phyloP scores from a whole-genome alignment of 2,113 vertebrate genomes.

The Lepus europaeus region DNA sequence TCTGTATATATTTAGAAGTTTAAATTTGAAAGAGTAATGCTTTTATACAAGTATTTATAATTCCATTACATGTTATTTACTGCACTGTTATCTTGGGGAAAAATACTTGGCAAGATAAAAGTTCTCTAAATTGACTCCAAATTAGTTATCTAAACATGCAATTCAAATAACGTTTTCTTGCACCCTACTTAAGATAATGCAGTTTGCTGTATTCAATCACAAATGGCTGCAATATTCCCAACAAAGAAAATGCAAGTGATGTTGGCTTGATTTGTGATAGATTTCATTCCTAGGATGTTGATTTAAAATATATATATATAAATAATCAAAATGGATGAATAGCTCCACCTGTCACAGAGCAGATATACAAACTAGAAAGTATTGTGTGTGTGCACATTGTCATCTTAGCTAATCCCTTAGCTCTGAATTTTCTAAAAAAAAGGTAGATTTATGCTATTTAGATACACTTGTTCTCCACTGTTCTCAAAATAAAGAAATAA shows the following conservation, averaged over 20 bases:
- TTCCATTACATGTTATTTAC: conserved; percentile 8
- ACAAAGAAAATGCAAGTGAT: conserved; percentile 70
- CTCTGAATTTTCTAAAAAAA: neutral
- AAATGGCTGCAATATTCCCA: conserved; percentile 46
- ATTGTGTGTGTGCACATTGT: neutral
- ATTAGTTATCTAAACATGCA: conserved; percentile 59
- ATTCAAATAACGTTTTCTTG: conserved; percentile 60
- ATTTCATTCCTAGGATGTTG: conserved; percentile 44
- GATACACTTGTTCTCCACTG: conserved; percentile 22
- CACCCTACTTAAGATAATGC: conserved; percentile 63
- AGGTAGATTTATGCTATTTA: neutral
- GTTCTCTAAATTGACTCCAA: conserved; percentile 52
- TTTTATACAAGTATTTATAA: conserved; percentile 50
- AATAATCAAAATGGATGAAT: conserved; percentile 47
- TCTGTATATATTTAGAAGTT: conserved; percentile 3
- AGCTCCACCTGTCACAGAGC: conserved; percentile 53
- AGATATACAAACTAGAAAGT: conserved; percentile 38
- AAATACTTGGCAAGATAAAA: conserved; percentile 34
- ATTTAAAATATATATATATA: conserved; percentile 38
- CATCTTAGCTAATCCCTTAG: conserved; percentile 25
- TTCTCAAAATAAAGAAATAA: conserved; percentile 16
- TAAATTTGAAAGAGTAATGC: neutral
- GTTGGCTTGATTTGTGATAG: conserved; percentile 44
- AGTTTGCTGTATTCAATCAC: conserved; percentile 53
- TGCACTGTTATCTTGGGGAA: conserved; percentile 28